Base-by-base conservation (phyloP, 2,797 vertebrate genomes). In the Melanotaenia parkinsoni region DNA sequence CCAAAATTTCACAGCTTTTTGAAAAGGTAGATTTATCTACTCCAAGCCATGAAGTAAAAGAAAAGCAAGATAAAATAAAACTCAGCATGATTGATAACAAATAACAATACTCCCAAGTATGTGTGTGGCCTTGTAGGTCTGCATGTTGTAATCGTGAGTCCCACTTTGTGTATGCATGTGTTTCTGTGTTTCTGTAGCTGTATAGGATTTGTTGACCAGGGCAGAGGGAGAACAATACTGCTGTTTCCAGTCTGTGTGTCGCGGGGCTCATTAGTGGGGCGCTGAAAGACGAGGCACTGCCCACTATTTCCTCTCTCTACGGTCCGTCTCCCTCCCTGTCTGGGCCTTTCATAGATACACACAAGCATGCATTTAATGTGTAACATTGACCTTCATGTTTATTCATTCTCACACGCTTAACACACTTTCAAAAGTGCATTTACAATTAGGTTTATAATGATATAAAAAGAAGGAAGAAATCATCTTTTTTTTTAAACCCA, bases 221-320 rank as follows among this genome's bases (percentile, higher is more conserved):
- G 76, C 53, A 1, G 75, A 73, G 40, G 70, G 81, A 81, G 87
- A 91, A 94, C 93, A 94, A 93, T 94, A 82, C 86, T 76, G 75
- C 74, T 58, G 86, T 91, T 95, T 94, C 92, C 90, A 91, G 89
- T 54, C 80, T 89, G 86, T 65, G 85, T 83, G 90, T 93, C 85
- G 76, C 61, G 67, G 88, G 87, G 70, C 92, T 94, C 93, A 94
- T 95, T 94, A 95, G 89, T 67, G 82, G 58, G 10, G 66, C 81
- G 79, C 91, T 94, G 91, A 95, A 92, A 95, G 91, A 86, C 79
- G 59, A 75, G 88, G 86, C 83, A 75, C 88, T 84, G 87, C 92
- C 92, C 90, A 90, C 86, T 60, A 71, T 86, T 94, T 95, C 93
- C 94, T 93, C 86, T 86, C 83, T 70, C 76, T 80, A 76, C 88